A percentile compares a stretch with the other conserved stretches of the same genome.
Conservation (phyloP, 2,797 vertebrate genomes). For the Odontamblyopus rebecca region DNA sequence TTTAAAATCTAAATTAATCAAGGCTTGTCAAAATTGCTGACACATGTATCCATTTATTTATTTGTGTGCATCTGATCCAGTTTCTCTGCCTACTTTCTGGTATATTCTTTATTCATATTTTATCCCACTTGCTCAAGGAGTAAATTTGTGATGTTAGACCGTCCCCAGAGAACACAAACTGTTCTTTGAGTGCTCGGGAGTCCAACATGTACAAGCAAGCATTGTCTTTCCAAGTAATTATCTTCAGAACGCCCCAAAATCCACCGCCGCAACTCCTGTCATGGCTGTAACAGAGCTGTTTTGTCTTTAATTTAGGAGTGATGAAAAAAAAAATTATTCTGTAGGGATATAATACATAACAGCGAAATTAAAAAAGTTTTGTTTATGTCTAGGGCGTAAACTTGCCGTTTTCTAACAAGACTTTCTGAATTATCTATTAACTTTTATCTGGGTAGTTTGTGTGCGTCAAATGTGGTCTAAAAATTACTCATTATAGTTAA, state of each 20-base stretch:
- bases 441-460: background rate
- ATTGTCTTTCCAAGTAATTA: constrained; percentile 18
- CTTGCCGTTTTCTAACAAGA: constrained; percentile 9
- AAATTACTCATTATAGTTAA: too few relatives aligned
- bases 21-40: too few relatives aligned
- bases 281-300: background rate
- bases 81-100: background rate
- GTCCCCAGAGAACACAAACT: background rate
- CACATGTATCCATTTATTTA: too few relatives aligned
- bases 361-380: constrained; percentile 21
- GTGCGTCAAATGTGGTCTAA: too few relatives aligned
- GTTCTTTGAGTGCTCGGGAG: constrained; percentile 19
- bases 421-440: constrained; percentile 18
- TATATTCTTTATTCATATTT: constrained; percentile 27
- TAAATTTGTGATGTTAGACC: constrained; percentile 25
- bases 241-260: constrained; percentile 19
- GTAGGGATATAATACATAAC: constrained; percentile 17
- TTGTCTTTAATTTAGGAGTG: constrained; percentile 14
- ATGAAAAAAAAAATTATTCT: constrained; percentile 8
- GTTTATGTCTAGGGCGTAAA: constrained; percentile 15
- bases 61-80: background rate
- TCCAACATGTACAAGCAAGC: constrained; percentile 8
- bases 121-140: constrained; percentile 20
- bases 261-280: constrained; percentile 1
- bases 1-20: too few relatives aligned